These are phyloP conservation scores for Zonitis immaculata DNA, from an alignment of 2,888 invertebrate species.

Conservation along the genomic window DNA sequence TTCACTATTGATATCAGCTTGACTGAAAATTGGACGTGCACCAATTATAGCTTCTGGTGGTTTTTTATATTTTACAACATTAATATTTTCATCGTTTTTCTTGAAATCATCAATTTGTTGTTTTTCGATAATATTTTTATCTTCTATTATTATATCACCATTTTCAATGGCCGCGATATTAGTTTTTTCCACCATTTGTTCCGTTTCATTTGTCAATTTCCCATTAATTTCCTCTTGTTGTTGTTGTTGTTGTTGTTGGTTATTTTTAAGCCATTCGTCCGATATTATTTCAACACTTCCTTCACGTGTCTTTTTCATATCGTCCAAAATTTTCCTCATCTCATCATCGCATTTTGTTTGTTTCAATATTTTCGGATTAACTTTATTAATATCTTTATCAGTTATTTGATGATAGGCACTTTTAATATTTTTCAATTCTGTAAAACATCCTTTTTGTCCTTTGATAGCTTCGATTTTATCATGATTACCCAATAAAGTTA, in stretches of 20 bases:
- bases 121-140: conserved; percentile 18
- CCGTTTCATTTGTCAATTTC: no score
- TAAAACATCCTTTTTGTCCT: conserved; percentile 40
- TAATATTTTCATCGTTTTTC: no score
- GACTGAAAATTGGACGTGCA: conserved; percentile 46
- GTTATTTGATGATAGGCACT: conserved; percentile 33
- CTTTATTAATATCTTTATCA: conserved; percentile 20
- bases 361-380: conserved; percentile 11
- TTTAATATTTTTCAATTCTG: conserved; percentile 39
- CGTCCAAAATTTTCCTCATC: conserved; percentile 20
- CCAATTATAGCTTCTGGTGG: conserved; percentile 46
- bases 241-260: no score
- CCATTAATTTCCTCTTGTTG: no score
- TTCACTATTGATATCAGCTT: conserved; percentile 45
- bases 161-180: no score
- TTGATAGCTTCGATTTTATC: conserved; percentile 35
- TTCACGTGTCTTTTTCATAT: conserved; percentile 28
- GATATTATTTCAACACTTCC: conserved; percentile 17
- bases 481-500: conserved; percentile 31
- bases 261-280: no score
- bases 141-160: no score
- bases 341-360: conserved; percentile 17
- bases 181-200: no score
- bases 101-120: conserved; percentile 19
- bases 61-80: conserved; percentile 39